Evolutionary conservation across 2,797 vertebrate genomes (phyloP).

Genomic region (Megalops cyprinoides): DNA sequence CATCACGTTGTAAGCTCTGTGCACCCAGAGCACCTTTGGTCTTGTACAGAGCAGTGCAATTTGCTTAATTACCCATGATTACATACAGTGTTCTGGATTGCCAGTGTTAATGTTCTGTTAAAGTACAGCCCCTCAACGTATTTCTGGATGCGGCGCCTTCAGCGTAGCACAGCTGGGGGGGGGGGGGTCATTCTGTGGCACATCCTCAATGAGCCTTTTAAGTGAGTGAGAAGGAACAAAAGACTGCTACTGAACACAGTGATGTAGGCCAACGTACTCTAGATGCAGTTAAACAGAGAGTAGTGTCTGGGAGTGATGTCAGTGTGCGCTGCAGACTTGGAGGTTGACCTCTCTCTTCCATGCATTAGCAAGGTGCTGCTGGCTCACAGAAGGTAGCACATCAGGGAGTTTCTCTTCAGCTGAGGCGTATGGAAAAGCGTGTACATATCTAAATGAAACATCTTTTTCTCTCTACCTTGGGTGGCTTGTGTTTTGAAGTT

Average conservation of each 20-base stretch:
- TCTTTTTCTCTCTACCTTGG: not conserved
- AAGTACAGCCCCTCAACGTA: not conserved
- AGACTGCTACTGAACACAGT: not conserved
- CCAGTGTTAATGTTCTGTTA: slow-evolving; percentile 24
- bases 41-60: not conserved
- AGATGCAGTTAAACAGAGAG: not conserved
- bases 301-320: not conserved
- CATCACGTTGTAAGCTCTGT: not conserved
- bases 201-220: not conserved
- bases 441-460: not conserved
- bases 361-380: not conserved
- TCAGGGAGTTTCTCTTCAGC: not conserved
- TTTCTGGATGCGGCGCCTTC: not conserved
- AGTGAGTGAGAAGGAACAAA: not conserved
- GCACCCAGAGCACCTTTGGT: not conserved
- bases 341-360: not conserved
- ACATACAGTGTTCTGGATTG: not conserved
- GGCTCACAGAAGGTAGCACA: not conserved
- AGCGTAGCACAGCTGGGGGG: not conserved
- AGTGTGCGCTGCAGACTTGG: not conserved
- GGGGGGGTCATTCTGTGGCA: not conserved
- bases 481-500: not conserved
- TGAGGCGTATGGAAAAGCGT: not conserved
- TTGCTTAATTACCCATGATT: not conserved
- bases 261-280: not conserved